phyloP scores from a whole-genome alignment of 2,888 invertebrate genomes.

The Acronicta alni region DNA sequence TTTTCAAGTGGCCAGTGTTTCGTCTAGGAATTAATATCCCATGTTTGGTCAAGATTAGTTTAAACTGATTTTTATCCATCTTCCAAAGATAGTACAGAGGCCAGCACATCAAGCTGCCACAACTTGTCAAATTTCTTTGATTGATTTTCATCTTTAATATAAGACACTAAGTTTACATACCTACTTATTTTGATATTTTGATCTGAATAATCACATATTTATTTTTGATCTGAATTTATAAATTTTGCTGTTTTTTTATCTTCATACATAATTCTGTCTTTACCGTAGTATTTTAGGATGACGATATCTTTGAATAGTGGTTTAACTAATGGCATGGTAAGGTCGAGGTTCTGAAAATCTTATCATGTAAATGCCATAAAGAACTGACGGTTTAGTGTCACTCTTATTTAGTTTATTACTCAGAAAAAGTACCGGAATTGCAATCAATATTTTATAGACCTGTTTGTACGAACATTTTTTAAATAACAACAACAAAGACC shows the following conservation, averaged over 20 bases:
- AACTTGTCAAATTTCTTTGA: no score
- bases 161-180: no score
- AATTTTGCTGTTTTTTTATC: background rate
- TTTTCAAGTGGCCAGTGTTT: constrained; percentile 28
- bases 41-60: constrained; percentile 25
- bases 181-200: no score
- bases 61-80: constrained; percentile 6
- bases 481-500: constrained; percentile 40
- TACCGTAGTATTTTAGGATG: no score
- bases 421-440: background rate
- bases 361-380: constrained; percentile 1
- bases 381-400: background rate
- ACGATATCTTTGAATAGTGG: background rate
- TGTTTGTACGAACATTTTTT: constrained; percentile 13
- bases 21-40: constrained; percentile 28
- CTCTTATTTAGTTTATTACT: background rate
- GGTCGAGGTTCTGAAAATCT: background rate
- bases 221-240: background rate
- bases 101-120: no score
- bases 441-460: constrained; percentile 5
- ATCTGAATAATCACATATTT: no score
- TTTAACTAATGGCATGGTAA: background rate
- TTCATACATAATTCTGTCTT: no score
- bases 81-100: no score
- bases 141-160: no score